Percentiles rank a stretch among this genome's conserved stretches.
Conservation (phyloP, 2,797 vertebrate genomes). For the Eulemur coronatus region DNA sequence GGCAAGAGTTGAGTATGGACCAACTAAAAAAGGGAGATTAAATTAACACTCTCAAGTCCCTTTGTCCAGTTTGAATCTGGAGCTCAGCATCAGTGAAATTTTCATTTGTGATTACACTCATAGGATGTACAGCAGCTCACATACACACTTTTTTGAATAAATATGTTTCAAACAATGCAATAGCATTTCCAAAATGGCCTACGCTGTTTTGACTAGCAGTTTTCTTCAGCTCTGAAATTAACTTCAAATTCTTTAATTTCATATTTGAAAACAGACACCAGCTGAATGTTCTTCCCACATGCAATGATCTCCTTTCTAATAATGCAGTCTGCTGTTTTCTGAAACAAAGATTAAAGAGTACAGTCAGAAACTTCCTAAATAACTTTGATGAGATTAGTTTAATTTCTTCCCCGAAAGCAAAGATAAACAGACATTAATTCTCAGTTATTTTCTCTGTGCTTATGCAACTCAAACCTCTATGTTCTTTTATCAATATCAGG, state of each 20-base stretch:
- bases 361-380: constrained; percentile 71
- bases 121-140: neutral
- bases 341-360: constrained; percentile 77
- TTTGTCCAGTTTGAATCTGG: neutral
- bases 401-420: constrained; percentile 73
- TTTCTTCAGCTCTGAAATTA: constrained; percentile 69
- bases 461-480: constrained; percentile 16
- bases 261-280: constrained; percentile 71
- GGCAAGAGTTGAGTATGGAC: neutral
- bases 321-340: constrained; percentile 57
- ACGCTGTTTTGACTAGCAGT: constrained; percentile 65
- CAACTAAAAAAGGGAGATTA: neutral
- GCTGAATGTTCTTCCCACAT: constrained; percentile 59
- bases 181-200: constrained; percentile 64
- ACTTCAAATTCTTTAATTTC: constrained; percentile 71
- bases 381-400: constrained; percentile 71
- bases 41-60: neutral
- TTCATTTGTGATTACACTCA: neutral
- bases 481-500: constrained; percentile 55
- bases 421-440: constrained; percentile 76
- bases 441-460: constrained; percentile 59
- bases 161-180: constrained; percentile 59
- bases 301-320: constrained; percentile 71
- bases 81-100: neutral
- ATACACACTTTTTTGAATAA: constrained; percentile 41